Percentiles rank a stretch among this genome's conserved stretches.
Evolutionary conservation across 2,888 invertebrate species (phyloP).

Genomic region (Herminia tarsipennalis): DNA sequence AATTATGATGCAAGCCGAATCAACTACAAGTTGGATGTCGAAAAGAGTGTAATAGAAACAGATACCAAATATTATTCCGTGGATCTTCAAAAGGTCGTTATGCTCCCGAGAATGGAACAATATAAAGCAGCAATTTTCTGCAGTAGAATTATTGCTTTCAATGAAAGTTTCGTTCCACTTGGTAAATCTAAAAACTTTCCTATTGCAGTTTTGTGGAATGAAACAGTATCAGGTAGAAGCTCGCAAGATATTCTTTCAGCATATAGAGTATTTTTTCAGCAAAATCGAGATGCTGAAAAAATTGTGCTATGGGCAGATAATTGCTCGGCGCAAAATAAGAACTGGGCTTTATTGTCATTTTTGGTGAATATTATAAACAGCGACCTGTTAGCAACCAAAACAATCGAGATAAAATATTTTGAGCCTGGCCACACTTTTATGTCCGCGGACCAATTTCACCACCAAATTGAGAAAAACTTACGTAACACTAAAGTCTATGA

Average conservation of each 20-base stretch:
- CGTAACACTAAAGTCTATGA: constrained; percentile 12
- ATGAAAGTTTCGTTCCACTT: too few relatives aligned
- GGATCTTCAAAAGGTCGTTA: constrained; percentile 12
- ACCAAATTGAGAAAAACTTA: constrained; percentile 26
- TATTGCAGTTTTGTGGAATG: constrained; percentile 15
- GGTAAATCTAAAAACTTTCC: too few relatives aligned
- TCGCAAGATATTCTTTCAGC: constrained; percentile 9
- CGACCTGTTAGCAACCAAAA: constrained; percentile 7
- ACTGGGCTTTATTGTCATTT: constrained; percentile 2
- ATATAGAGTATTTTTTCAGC: constrained; percentile 2
- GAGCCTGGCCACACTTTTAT: constrained; percentile 40
- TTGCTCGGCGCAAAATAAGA: constrained; percentile 6
- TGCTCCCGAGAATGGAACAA: constrained; percentile 12
- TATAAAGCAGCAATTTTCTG: too few relatives aligned
- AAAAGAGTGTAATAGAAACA: background rate
- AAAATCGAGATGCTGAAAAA: constrained; percentile 8
- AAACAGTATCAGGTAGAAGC: constrained; percentile 11
- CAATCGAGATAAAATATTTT: constrained; percentile 17
- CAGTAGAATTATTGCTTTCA: too few relatives aligned
- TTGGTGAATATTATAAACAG: constrained; percentile 9
- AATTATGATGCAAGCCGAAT: constrained; percentile 6
- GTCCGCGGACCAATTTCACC: constrained; percentile 38
- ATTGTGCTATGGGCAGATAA: constrained; percentile 8
- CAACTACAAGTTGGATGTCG: constrained; percentile 1
- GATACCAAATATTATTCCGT: constrained; percentile 7